Conservation (phyloP, 53 echinoderm and acorn worm genomes). For the Echinarachnius parma region DNA sequence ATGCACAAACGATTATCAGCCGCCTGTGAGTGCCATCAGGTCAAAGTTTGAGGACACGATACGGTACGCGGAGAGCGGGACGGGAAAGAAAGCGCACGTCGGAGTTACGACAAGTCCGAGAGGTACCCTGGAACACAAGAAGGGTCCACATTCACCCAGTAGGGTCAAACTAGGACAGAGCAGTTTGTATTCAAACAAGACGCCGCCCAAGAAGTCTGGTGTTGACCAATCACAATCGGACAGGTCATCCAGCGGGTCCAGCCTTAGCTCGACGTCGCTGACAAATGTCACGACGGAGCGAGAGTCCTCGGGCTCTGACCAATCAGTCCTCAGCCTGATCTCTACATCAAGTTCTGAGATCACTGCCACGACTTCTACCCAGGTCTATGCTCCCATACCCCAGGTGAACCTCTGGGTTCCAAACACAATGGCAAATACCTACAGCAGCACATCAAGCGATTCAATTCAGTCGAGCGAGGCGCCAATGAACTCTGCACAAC, state of each 20-base stretch:
- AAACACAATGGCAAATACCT: neutral
- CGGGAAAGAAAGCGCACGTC: slow-evolving; percentile 64
- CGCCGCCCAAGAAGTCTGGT: slow-evolving; percentile 49
- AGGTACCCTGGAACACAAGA: slow-evolving; percentile 61
- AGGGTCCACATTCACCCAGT: slow-evolving; percentile 72
- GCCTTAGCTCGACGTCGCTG: slow-evolving; percentile 59
- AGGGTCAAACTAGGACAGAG: slow-evolving; percentile 86
- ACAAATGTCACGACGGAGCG: slow-evolving; percentile 75
- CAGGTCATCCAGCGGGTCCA: slow-evolving; percentile 62
- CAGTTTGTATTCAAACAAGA: slow-evolving; percentile 83
- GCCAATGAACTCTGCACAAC: too few relatives aligned
- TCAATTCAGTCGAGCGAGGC: too few relatives aligned
- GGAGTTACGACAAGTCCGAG: slow-evolving; percentile 78
- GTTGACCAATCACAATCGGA: too few relatives aligned
- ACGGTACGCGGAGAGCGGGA: slow-evolving; percentile 51
- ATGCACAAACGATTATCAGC: slow-evolving; percentile 72
- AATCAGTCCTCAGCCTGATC: slow-evolving; percentile 46
- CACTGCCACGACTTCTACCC: slow-evolving; percentile 11
- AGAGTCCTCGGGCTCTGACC: slow-evolving; percentile 73
- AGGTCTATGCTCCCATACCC: slow-evolving; percentile 14
- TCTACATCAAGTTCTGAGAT: slow-evolving; percentile 35
- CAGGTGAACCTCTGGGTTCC: neutral
- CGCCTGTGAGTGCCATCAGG: slow-evolving; percentile 72
- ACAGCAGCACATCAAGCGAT: too few relatives aligned
- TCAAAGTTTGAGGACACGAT: slow-evolving; percentile 71